A percentile compares a stretch with the other conserved stretches of the same genome.
Evolutionary conservation across 2,113 vertebrate species (phyloP).

Genomic region (Dromaius novaehollandiae): DNA sequence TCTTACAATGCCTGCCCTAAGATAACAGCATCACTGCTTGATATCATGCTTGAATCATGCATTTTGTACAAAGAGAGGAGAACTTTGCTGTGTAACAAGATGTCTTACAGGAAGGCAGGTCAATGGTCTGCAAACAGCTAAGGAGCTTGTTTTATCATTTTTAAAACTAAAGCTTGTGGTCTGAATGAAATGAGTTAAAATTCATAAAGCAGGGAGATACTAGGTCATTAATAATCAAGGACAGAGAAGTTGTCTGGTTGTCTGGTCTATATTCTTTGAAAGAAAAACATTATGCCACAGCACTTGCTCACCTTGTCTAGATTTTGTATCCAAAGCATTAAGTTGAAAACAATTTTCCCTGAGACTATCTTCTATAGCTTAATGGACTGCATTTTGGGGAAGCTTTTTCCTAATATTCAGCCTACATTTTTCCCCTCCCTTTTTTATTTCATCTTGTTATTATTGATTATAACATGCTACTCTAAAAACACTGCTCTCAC

Average conservation of each 20-base stretch:
- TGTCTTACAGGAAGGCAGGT: neutral
- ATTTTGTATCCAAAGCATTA: neutral
- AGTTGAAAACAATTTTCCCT: neutral
- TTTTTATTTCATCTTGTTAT: neutral
- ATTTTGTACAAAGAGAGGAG: neutral
- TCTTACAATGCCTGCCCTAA: neutral
- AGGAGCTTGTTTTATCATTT: neutral
- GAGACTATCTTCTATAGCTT: neutral
- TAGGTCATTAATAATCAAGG: neutral
- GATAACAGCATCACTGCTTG: neutral
- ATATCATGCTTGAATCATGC: fast-evolving
- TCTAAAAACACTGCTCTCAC: neutral
- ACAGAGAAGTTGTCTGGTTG: neutral
- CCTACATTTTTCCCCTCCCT: neutral
- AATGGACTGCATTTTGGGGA: neutral
- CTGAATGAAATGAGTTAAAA: neutral
- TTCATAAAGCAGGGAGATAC: neutral
- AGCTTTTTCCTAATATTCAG: neutral
- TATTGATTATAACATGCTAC: neutral
- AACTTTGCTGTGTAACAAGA: neutral
- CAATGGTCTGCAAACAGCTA: neutral
- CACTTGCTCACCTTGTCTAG: neutral
- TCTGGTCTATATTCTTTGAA: neutral
- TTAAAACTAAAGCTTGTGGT: neutral
- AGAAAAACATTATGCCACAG: neutral